Evolutionary conservation across 2,888 invertebrate genomes (phyloP), one percentile per base, ranked within the genome.

Genomic region (Andrena haemorrhoa): DNA sequence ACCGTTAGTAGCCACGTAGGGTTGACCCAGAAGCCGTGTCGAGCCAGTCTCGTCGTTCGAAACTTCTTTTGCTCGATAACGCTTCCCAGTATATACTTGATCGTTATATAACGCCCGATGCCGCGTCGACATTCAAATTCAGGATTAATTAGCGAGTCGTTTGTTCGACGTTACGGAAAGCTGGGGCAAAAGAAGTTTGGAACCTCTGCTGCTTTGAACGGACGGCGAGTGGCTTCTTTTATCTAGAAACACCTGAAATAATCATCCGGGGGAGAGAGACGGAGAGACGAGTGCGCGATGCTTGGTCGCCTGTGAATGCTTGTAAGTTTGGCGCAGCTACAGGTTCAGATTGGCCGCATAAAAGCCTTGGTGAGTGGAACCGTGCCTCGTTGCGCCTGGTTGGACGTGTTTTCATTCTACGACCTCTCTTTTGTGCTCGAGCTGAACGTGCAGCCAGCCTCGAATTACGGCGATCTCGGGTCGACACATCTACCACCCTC

Each of bases 401-500:
- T 68, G 63, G 71, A 35, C 51, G n/a, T 47, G 12, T 51, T 53
- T 49, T 58, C 16, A 4, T 41, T 63, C 75, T 58, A 47, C 56
- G 65, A 66, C 53, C 16, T 35, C 35, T 77, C 66, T 56, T 77
- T 87, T 70, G 56, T 71, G 63, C 61, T 73, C 51, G 56, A 86
- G 68, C 74, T 79, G 79, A 74, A 77, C 33, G 51, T 80, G 81
- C 70, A 80, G 80, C 74, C 69, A 70, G 29, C 51, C 8, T 81
- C 60, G 80, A 78, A 64, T 76, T 68, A 69, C 68, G 23, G 61
- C 71, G 56, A 78, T 75, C 65, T 82, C 51, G 60, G 47, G 82
- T 49, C 66, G 31, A 75, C 33, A 53, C 71, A 71, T 82, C 82
- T 68, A 76, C 61, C 61, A 31, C 69, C 63, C 64, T 41, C 61